phyloP scores from a whole-genome alignment of 2,113 vertebrate species.

The Marmota monax region DNA sequence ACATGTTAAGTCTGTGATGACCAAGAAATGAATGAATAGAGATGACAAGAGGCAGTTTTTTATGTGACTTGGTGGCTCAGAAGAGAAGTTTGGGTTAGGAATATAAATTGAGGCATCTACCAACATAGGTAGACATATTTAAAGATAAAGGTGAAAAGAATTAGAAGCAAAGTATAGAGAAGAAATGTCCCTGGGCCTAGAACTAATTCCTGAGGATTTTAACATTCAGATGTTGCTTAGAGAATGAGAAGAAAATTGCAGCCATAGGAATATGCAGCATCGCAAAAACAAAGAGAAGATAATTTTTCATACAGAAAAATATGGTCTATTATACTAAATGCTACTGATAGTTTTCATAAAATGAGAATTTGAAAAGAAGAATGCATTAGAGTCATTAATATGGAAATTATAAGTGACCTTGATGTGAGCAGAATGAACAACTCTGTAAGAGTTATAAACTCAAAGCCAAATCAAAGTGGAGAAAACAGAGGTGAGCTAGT shows the following conservation, averaged over 20 bases:
- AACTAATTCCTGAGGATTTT: not conserved
- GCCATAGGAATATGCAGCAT: not conserved
- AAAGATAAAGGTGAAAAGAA: not conserved
- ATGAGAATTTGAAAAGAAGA: not conserved
- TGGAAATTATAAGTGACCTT: not conserved
- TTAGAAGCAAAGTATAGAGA: not conserved
- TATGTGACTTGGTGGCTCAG: not conserved
- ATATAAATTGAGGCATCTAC: not conserved
- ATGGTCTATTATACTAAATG: not conserved
- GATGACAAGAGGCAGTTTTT: not conserved
- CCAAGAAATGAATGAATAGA: not conserved
- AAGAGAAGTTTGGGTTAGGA: not conserved
- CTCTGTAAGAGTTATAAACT: not conserved
- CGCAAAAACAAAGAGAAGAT: not conserved
- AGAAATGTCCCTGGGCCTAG: not conserved
- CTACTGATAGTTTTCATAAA: not conserved
- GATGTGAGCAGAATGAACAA: not conserved
- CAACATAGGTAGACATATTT: not conserved
- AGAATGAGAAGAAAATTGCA: not conserved
- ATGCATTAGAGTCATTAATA: not conserved
- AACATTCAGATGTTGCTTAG: not conserved
- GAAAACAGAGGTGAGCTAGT: not conserved
- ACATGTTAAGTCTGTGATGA: not conserved
- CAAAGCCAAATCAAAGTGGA: not conserved
- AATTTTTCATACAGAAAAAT: not conserved